These are phyloP conservation scores for Candoia aspera DNA, from an alignment of 2,113 vertebrate species.

Conservation along the genomic window DNA sequence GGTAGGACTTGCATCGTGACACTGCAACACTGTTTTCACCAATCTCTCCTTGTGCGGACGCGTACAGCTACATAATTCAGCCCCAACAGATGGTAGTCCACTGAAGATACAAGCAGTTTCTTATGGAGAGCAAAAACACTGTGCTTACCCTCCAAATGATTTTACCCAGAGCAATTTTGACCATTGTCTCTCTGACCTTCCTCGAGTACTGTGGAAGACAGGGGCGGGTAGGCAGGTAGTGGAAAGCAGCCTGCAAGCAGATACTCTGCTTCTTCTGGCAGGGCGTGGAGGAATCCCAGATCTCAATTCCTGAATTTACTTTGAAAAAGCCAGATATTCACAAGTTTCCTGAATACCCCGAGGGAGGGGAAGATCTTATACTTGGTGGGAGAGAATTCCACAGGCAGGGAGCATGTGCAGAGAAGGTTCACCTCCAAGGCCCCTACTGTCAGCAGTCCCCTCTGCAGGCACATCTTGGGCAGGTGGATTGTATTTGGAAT, in stretches of 20 bases:
- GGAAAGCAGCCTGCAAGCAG: too few relatives aligned
- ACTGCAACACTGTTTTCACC: neutral
- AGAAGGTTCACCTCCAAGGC: too few relatives aligned
- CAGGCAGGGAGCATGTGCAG: too few relatives aligned
- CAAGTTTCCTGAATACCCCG: too few relatives aligned
- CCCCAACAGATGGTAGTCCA: neutral
- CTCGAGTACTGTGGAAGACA: neutral
- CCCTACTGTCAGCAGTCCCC: too few relatives aligned
- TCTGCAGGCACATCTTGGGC: too few relatives aligned
- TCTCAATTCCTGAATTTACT: too few relatives aligned
- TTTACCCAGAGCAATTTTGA: neutral
- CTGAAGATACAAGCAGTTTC: neutral
- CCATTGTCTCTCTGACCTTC: neutral
- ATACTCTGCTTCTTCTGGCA: too few relatives aligned
- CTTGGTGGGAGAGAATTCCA: too few relatives aligned
- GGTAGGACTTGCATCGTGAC: neutral
- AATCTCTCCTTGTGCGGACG: neutral
- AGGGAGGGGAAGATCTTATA: too few relatives aligned
- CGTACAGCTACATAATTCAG: neutral
- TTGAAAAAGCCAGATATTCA: too few relatives aligned
- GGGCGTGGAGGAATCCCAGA: too few relatives aligned
- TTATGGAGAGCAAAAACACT: neutral
- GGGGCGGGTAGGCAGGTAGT: neutral
- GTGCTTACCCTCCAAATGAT: neutral
- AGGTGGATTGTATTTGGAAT: neutral